These are phyloP conservation scores for Tamias sibiricus DNA, from an alignment of 2,113 vertebrate species.

Conservation along the genomic window DNA sequence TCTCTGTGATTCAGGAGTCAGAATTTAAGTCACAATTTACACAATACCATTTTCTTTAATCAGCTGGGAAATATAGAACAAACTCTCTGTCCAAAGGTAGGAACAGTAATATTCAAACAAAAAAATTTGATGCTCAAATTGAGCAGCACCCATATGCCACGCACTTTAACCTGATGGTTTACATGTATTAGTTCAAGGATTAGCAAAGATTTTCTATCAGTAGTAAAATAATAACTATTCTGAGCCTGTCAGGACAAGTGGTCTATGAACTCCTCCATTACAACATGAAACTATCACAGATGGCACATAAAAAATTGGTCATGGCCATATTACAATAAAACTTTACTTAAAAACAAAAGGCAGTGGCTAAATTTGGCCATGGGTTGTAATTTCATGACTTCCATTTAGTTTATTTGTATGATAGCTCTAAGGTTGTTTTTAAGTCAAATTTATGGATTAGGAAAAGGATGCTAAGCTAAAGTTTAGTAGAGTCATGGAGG, in stretches of 20 bases:
- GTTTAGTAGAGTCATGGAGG: background rate
- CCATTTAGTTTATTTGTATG: background rate
- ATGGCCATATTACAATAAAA: background rate
- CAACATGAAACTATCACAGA: background rate
- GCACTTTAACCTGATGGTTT: background rate
- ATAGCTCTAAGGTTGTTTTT: background rate
- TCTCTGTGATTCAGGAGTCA: background rate
- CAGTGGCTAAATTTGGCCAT: background rate
- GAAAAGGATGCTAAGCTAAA: background rate
- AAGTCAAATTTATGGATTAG: background rate
- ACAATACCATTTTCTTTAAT: background rate
- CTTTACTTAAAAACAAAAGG: background rate
- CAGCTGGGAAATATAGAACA: background rate
- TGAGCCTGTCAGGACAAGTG: background rate
- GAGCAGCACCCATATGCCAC: background rate
- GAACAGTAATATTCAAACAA: background rate
- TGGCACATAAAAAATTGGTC: background rate
- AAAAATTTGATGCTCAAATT: background rate
- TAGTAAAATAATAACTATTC: background rate
- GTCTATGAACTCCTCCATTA: accelerated
- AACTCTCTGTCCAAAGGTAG: background rate
- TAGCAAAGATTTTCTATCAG: background rate
- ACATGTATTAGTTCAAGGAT: background rate
- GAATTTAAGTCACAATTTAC: background rate
- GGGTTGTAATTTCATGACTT: background rate